Evolutionary conservation across 2,797 vertebrate species (phyloP), one percentile per base, ranked within the genome.

Genomic region (Gymnopithys bicolor): DNA sequence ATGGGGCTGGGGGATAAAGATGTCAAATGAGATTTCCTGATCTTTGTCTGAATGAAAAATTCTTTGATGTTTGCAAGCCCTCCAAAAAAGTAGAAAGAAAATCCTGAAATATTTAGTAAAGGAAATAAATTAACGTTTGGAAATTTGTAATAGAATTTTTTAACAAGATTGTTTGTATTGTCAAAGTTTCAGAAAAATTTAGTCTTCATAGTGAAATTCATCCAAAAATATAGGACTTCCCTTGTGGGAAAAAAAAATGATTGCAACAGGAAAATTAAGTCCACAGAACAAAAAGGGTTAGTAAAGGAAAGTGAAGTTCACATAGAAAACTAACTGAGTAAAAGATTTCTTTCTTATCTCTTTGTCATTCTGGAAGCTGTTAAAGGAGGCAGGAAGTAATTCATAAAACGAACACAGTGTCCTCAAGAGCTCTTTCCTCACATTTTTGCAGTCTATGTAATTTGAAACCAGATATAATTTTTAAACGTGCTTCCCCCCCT

Each of bases 41-140:
- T 49, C 39, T 81, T 80, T 45, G 7, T 58, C n/a, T 68, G 68
- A 93, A 94, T 90, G 41, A 48, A 84, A 95, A 87, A 89, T 27
- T 5, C 5, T 73, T 53, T 63, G 58, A 30, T n/a, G 32, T 53
- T 91, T 80, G 19, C n/a, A 60, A 32, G 16, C 10, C 32, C 3
- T 0, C 5, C 8, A 1, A 5, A 22, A 63, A 70, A 63, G 23
- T 9, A 76, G 37, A 46, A 70, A 84, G 4, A 81, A 83, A 35
- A 3, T 16, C 3, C 4, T 59, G 35, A 81, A 81, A 62, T 71
- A 19, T 66, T 77, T 49, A 76, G 11, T 37, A 9, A 88, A 92
- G 53, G 6, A 87, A 59, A 71, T 45, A 7, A 86, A 51, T 83
- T 91, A 75, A 56, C 4, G 43, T 84, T 86, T 14, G 51, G 58